Evolutionary conservation across 1,140 invertebrate genomes (phyloP).

Genomic region (Cydia amplana): DNA sequence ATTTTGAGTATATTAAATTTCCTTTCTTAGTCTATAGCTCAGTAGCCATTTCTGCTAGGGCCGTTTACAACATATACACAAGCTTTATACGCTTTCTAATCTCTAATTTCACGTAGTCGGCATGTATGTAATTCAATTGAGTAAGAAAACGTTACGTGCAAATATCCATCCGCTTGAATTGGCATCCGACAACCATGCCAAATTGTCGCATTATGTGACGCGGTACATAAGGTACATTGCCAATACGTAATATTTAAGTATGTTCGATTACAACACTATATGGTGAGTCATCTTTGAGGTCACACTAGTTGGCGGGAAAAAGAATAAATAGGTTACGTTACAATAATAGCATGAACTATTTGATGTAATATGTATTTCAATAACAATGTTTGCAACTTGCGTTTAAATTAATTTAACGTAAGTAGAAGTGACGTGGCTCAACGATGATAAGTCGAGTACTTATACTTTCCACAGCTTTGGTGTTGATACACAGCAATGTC

Average conservation of each 20-base stretch:
- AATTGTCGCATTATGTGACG: constrained; percentile 30
- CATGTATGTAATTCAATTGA: constrained; percentile 31
- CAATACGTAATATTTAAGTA: constrained; percentile 31
- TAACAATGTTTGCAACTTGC: too few relatives aligned
- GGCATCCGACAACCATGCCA: constrained; percentile 31
- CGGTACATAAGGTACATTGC: constrained; percentile 26
- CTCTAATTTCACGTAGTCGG: constrained; percentile 22
- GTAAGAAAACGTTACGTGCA: constrained; percentile 31
- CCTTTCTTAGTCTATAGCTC: too few relatives aligned
- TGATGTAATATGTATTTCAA: background rate
- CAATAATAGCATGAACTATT: background rate
- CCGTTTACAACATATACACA: constrained; percentile 15
- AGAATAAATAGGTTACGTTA: background rate
- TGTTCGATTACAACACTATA: constrained; percentile 30
- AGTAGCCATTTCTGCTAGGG: background rate
- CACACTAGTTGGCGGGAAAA: background rate
- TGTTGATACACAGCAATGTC: too few relatives aligned
- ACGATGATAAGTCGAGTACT: too few relatives aligned
- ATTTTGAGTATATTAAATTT: too few relatives aligned
- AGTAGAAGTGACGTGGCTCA: too few relatives aligned
- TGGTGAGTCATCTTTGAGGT: constrained; percentile 4
- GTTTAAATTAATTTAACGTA: background rate
- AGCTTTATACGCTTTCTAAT: constrained; percentile 29
- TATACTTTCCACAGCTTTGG: too few relatives aligned
- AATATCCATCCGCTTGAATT: constrained; percentile 30